phyloP scores from a whole-genome alignment of 2,888 invertebrate species.

The Macrosoma leucophasiata region DNA sequence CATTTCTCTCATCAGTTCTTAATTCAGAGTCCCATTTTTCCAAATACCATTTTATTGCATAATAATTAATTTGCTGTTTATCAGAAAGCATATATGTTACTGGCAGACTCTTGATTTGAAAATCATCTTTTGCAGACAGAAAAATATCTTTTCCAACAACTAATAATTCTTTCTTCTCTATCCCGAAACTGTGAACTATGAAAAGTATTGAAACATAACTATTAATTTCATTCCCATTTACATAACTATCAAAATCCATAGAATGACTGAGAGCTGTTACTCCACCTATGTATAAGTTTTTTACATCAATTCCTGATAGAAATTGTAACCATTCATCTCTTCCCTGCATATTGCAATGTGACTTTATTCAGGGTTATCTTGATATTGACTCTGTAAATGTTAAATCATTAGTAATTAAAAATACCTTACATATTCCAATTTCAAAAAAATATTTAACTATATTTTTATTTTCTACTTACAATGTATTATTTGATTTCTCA shows the following conservation, averaged over 20 bases:
- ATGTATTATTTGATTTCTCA: too few species aligned
- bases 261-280: too few species aligned
- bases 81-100: constrained; percentile 32
- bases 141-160: constrained; percentile 33
- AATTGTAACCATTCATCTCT: too few species aligned
- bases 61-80: constrained; percentile 29
- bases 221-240: constrained; percentile 26
- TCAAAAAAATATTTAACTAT: too few species aligned
- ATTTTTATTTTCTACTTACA: too few species aligned
- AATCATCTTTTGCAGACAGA: constrained; percentile 25
- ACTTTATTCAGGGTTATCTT: too few species aligned
- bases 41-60: constrained; percentile 29
- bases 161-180: constrained; percentile 31
- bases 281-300: too few species aligned
- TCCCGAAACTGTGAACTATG: constrained; percentile 31
- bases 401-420: too few species aligned
- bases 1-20: constrained; percentile 22
- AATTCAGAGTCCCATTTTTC: constrained; percentile 34
- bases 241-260: constrained; percentile 29
- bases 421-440: too few species aligned
- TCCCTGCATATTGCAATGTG: too few species aligned
- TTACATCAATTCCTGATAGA: too few species aligned
- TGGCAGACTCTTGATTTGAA: constrained; percentile 31
- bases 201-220: constrained; percentile 34
- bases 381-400: too few species aligned